These are phyloP conservation scores for Lepidurus apus DNA, from an alignment of 1,140 invertebrate genomes.

Conservation along the genomic window DNA sequence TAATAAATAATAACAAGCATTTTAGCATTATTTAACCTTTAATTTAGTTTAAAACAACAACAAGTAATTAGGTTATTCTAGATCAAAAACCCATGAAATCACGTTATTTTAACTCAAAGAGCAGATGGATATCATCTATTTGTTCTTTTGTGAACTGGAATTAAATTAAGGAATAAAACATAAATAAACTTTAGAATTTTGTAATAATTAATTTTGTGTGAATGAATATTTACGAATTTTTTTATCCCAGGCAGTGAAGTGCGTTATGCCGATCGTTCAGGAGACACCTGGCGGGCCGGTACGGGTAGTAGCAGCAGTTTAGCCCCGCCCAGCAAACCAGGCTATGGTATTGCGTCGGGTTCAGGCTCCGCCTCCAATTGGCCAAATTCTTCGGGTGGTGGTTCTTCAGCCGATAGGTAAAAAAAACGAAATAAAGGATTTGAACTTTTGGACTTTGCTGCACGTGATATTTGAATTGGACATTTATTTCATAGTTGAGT, in stretches of 20 bases:
- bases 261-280: conserved; percentile 35
- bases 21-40: too few relatives aligned
- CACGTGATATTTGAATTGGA: neutral
- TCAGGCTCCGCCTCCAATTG: neutral
- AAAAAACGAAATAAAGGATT: neutral
- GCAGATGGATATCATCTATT: too few relatives aligned
- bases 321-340: neutral
- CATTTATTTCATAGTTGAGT: neutral
- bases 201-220: too few relatives aligned
- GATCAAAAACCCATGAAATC: too few relatives aligned
- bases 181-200: too few relatives aligned
- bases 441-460: neutral
- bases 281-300: conserved; percentile 35
- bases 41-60: too few relatives aligned
- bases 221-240: neutral
- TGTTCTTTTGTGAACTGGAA: too few relatives aligned
- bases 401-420: neutral
- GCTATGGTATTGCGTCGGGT: neutral
- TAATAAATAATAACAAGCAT: too few relatives aligned
- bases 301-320: conserved; percentile 13
- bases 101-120: too few relatives aligned
- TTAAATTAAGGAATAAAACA: too few relatives aligned
- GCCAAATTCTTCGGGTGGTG: neutral
- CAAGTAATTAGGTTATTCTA: too few relatives aligned
- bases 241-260: conserved; percentile 29